Percentiles rank a stretch among this genome's conserved stretches.
Evolutionary conservation across 2,113 vertebrate species (phyloP).

Genomic region (Esox niger): DNA sequence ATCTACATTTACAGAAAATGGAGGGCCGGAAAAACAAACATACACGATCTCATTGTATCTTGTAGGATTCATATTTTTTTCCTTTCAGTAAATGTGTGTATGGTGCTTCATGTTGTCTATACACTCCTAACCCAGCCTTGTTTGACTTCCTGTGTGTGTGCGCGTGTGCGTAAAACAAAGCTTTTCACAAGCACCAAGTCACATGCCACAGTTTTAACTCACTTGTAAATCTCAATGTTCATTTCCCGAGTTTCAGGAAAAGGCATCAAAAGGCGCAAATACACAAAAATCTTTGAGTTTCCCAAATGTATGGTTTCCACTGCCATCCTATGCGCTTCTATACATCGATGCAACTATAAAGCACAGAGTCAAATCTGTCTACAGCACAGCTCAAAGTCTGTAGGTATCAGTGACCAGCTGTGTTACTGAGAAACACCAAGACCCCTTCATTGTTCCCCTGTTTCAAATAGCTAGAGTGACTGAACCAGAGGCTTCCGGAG

Average conservation of each 20-base stretch:
- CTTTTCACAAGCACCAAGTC: neutral
- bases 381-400: neutral
- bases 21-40: conserved; percentile 30
- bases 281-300: neutral
- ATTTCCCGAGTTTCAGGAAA: conserved; percentile 14
- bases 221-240: conserved; percentile 13
- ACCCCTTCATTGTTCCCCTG: neutral
- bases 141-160: conserved; percentile 51
- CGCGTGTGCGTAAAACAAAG: too few species aligned
- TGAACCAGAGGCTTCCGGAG: neutral
- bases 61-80: conserved; percentile 41
- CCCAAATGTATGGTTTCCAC: conserved; percentile 13
- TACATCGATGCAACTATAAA: neutral
- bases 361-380: neutral
- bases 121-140: conserved; percentile 27
- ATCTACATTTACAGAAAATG: conserved; percentile 19
- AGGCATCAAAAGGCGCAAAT: conserved; percentile 6
- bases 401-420: neutral
- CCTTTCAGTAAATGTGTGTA: conserved; percentile 27
- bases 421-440: neutral
- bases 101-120: conserved; percentile 15
- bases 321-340: conserved; percentile 33
- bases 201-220: conserved; percentile 5
- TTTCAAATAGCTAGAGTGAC: neutral
- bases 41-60: conserved; percentile 19